Conservation (phyloP, 2,113 vertebrate species). For the Tragelaphus scriptus region DNA sequence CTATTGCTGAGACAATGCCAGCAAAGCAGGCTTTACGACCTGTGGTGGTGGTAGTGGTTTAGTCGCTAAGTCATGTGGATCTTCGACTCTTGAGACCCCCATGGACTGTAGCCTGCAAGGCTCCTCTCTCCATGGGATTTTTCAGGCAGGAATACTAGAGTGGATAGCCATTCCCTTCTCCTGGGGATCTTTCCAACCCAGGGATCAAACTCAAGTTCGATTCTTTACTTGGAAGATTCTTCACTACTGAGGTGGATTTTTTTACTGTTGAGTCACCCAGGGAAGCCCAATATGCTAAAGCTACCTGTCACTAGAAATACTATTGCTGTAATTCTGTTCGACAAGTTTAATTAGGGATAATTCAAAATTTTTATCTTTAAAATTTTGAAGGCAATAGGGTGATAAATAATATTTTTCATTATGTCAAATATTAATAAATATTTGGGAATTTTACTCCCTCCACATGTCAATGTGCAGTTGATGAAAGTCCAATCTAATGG, state of each 20-base stretch:
- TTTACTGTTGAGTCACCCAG: neutral
- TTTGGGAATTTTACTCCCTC: neutral
- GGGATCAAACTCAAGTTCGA: neutral
- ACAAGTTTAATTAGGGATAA: neutral
- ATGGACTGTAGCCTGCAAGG: neutral
- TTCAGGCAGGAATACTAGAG: neutral
- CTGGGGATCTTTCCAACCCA: neutral
- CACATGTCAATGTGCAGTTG: neutral
- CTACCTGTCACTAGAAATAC: neutral
- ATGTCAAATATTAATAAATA: neutral
- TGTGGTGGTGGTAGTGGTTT: neutral
- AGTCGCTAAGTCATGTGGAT: rapidly evolving
- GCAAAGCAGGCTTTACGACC: neutral
- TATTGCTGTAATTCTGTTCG: neutral
- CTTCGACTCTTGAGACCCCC: neutral
- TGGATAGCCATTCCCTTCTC: neutral
- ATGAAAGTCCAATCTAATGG: neutral
- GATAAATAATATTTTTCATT: neutral
- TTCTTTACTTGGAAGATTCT: neutral
- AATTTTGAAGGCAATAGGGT: neutral
- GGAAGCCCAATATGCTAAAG: neutral
- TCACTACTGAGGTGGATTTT: neutral
- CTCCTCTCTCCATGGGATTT: neutral
- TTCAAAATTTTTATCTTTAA: neutral
- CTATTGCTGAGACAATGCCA: neutral